Evolutionary conservation across 2,113 vertebrate genomes (phyloP), one percentile per base, ranked within the genome.

Genomic region (Chitala chitala): DNA sequence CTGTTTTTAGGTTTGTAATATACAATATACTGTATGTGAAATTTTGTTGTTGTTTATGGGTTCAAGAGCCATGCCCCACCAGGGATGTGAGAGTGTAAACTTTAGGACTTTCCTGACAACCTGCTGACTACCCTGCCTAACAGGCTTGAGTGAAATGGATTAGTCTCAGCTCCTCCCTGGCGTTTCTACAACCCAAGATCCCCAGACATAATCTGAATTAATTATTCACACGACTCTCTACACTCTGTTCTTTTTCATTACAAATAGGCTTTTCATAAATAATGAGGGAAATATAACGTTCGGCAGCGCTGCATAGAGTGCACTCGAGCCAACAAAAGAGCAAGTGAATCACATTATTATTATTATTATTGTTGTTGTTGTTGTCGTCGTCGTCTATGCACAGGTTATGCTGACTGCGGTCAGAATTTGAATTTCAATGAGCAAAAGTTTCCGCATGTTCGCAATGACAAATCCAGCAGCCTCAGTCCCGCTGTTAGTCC

Each of bases 211-310:
- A 29, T 53, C 17, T 17, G 29, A 69, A 69, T 69, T 29, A 36
- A 69, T 69, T n/a, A 31, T 51, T 36, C 31, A 24, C 44, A 24
- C 20, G 20, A 10, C 20, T 31, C 68, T n/a, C n/a, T 29, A 10
- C 68, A 69, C 68, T 26, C 33, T 50, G 68, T 53, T 69, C 68
- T 69, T 53, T 53, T 69, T 69, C 68, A 50, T 36, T 26, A 69
- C 44, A 22, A 33, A 51, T 33, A 51, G 44, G 22, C 68, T 69
- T n/a, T 53, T 69, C 26, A 51, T 69, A 53, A 53, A 69, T 69
- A 51, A 53, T 53, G 68, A n/a, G 33, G 48, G 68, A 53, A 69
- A 69, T 69, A 69, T 51, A 69, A 26, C 50, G 40, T 48, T 68
- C 29, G 48, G 48, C 68, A 31, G 46, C 1, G 26, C 50, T 20